Conservation (phyloP, 2,113 vertebrate species). For the Cephalopholis sonnerati region DNA sequence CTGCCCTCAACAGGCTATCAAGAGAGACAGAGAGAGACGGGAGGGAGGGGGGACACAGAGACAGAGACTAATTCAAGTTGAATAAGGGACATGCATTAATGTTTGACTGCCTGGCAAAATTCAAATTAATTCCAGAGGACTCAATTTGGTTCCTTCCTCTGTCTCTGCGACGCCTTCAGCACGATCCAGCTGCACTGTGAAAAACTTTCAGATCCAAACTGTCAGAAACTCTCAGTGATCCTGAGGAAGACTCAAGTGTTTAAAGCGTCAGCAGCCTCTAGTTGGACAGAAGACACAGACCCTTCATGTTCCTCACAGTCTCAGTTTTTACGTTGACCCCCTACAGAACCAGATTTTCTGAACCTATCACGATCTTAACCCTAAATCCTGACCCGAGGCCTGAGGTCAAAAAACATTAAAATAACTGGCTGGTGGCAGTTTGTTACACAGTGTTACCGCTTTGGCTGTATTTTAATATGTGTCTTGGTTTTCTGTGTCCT, state of each 20-base stretch:
- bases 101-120: conserved; percentile 35
- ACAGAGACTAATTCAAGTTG: conserved; percentile 12
- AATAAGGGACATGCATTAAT: conserved; percentile 22
- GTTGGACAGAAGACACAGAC: not conserved
- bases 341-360: not conserved
- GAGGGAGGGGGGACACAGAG: not conserved
- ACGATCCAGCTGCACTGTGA: not conserved
- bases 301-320: not conserved
- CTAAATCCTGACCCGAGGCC: too few species aligned
- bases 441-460: too few species aligned
- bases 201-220: conserved; percentile 17
- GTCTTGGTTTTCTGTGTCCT: too few species aligned
- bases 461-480: too few species aligned
- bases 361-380: not conserved
- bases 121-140: conserved; percentile 62
- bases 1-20: conserved; percentile 48
- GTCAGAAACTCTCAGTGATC: conserved; percentile 14
- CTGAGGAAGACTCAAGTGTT: not conserved
- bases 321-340: not conserved
- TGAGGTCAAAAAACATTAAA: too few species aligned
- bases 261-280: not conserved
- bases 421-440: too few species aligned
- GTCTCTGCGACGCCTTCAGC: conserved; percentile 10
- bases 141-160: conserved; percentile 38
- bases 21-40: not conserved